Conservation (phyloP, 1,140 invertebrate genomes). For the Odontomachus brunneus region DNA sequence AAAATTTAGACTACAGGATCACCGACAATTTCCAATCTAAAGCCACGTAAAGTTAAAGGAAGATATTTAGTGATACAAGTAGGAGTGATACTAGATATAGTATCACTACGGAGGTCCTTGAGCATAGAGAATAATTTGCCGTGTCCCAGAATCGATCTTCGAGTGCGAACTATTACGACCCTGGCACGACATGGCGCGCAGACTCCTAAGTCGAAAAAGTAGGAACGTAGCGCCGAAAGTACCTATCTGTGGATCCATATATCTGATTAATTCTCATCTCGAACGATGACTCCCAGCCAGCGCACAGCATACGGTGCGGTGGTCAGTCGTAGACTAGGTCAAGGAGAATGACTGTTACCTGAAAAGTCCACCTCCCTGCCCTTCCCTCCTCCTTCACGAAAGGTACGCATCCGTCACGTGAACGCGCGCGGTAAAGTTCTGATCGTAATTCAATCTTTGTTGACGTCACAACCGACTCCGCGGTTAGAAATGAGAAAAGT, state of each 20-base stretch:
- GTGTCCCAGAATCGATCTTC: constrained; percentile 35
- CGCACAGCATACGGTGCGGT: constrained; percentile 7
- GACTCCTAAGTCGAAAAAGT: constrained; percentile 50
- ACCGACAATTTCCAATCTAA: not conserved
- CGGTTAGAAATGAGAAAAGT: not conserved
- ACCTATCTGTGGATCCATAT: constrained; percentile 1
- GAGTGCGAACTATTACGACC: constrained; percentile 23
- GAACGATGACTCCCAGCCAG: constrained; percentile 61
- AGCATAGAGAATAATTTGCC: not conserved
- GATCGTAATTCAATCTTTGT: constrained; percentile 45
- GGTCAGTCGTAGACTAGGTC: constrained; percentile 69
- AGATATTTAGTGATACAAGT: constrained; percentile 1
- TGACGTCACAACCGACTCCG: not conserved
- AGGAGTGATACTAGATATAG: not conserved
- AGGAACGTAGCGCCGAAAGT: constrained; percentile 23
- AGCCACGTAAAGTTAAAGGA: not conserved
- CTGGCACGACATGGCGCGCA: not conserved
- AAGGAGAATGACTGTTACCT: constrained; percentile 72
- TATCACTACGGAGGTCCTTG: not conserved
- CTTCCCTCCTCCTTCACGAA: constrained; percentile 47
- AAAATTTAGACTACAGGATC: not conserved
- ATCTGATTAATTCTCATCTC: constrained; percentile 69
- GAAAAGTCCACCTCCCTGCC: constrained; percentile 17
- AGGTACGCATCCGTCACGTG: constrained; percentile 47
- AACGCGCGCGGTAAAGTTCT: not conserved